phyloP scores from a whole-genome alignment of 2,113 vertebrate genomes.

The Serinus canaria region DNA sequence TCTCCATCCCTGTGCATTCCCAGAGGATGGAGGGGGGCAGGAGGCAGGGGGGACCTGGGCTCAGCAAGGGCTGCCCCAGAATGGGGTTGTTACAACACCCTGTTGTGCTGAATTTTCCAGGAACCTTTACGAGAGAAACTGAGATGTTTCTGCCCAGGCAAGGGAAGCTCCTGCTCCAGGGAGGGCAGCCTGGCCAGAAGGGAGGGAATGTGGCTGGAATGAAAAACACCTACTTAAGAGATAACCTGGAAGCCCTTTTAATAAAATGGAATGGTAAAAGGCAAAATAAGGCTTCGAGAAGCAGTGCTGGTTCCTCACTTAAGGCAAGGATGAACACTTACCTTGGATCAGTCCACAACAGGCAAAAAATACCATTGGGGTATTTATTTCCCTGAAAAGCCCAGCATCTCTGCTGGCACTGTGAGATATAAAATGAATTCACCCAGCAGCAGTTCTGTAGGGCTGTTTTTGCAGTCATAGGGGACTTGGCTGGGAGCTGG shows the following conservation, averaged over 20 bases:
- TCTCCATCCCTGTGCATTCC: not conserved
- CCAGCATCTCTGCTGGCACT: not conserved
- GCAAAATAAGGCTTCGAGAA: not conserved
- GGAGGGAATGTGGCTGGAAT: slow-evolving; percentile 17
- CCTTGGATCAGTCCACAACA: not conserved
- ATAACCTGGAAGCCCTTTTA: slow-evolving; percentile 44
- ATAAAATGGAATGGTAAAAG: slow-evolving; percentile 16
- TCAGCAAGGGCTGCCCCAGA: accelerated
- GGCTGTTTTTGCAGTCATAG: not conserved
- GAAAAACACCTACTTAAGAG: slow-evolving; percentile 11
- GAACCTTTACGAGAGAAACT: accelerated
- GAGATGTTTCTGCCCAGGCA: not conserved
- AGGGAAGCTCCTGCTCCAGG: not conserved
- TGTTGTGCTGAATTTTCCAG: accelerated
- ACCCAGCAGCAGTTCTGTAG: accelerated
- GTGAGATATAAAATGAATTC: accelerated
- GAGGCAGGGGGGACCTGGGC: not conserved
- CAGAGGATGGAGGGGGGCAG: not conserved
- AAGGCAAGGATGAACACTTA: not conserved
- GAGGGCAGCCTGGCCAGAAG: not conserved
- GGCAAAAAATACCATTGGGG: not conserved
- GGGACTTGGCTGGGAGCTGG: accelerated
- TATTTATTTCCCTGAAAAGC: not conserved
- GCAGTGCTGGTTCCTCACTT: accelerated
- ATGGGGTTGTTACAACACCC: not conserved